Conservation (phyloP, 2,888 invertebrate species). For the Operophtera brumata region DNA sequence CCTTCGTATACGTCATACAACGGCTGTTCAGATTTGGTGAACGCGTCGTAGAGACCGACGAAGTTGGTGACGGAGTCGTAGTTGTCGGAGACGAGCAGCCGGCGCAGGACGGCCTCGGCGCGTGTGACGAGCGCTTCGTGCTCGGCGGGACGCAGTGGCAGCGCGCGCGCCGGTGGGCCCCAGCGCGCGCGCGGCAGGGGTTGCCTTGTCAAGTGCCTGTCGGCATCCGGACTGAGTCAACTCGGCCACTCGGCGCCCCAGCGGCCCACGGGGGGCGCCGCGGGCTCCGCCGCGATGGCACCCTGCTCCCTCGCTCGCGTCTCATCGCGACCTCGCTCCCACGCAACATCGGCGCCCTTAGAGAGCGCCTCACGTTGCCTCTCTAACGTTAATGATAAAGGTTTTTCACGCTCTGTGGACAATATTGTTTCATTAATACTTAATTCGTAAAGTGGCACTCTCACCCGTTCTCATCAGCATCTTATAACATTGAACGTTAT, state of each 20-base stretch:
- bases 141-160: constrained; percentile 65
- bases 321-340: constrained; percentile 53
- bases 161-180: constrained; percentile 46
- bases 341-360: constrained; percentile 76
- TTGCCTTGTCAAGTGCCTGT: constrained; percentile 54
- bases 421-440: constrained; percentile 10
- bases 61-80: constrained; percentile 95
- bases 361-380: constrained; percentile 82
- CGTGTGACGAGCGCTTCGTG: constrained; percentile 90
- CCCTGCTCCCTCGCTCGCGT: constrained; percentile 43
- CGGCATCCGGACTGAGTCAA: constrained; percentile 90
- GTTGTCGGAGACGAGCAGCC: constrained; percentile 90
- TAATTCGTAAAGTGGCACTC: not conserved
- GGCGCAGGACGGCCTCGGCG: constrained; percentile 90
- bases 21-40: constrained; percentile 79
- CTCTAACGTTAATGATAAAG: constrained; percentile 82
- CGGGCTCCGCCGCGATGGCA: constrained; percentile 67
- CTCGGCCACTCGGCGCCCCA: constrained; percentile 98
- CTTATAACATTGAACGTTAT: no score
- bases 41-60: constrained; percentile 83
- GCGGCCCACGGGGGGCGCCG: constrained; percentile 91
- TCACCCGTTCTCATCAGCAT: no score
- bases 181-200: constrained; percentile 49
- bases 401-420: constrained; percentile 87
- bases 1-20: constrained; percentile 87